Evolutionary conservation across 2,113 vertebrate species (phyloP).

Genomic region (Toxotes chatareus): DNA sequence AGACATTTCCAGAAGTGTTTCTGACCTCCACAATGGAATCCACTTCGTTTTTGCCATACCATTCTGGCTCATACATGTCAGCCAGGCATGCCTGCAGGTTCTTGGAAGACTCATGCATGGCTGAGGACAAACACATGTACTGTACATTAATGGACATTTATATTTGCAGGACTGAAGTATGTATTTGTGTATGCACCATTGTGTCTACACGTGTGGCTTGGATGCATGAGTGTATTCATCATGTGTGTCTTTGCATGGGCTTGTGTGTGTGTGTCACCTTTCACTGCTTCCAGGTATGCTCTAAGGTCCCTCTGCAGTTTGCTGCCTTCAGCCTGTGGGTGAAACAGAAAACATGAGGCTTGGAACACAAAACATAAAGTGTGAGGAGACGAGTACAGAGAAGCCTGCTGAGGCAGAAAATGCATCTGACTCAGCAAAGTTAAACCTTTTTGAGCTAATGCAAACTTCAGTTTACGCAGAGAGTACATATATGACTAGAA

Average conservation of each 20-base stretch:
- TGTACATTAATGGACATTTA: conserved; percentile 1
- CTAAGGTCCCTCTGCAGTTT: conserved; percentile 96
- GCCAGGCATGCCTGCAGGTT: conserved; percentile 93
- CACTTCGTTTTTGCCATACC: conserved; percentile 95
- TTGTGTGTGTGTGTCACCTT: conserved; percentile 83
- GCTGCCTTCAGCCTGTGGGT: conserved; percentile 89
- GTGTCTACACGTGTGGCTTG: background rate
- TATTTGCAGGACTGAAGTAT: background rate
- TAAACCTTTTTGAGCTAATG: background rate
- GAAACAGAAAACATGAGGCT: conserved; percentile 43
- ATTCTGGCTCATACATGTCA: conserved; percentile 96
- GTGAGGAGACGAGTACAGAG: background rate
- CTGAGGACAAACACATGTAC: conserved; percentile 76
- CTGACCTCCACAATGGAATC: conserved; percentile 93
- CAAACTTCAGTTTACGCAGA: background rate
- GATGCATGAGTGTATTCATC: background rate
- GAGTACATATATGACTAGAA: background rate
- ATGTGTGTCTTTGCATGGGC: background rate
- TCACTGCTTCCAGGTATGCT: conserved; percentile 93
- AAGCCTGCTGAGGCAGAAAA: too few species aligned
- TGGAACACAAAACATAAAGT: background rate
- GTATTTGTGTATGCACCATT: background rate
- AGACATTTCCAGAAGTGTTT: conserved; percentile 11
- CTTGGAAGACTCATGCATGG: conserved; percentile 98
- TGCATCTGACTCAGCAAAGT: background rate